Percentiles rank a stretch among this genome's conserved stretches.
Conservation (phyloP, 2,113 vertebrate genomes). For the Nicator chloris region DNA sequence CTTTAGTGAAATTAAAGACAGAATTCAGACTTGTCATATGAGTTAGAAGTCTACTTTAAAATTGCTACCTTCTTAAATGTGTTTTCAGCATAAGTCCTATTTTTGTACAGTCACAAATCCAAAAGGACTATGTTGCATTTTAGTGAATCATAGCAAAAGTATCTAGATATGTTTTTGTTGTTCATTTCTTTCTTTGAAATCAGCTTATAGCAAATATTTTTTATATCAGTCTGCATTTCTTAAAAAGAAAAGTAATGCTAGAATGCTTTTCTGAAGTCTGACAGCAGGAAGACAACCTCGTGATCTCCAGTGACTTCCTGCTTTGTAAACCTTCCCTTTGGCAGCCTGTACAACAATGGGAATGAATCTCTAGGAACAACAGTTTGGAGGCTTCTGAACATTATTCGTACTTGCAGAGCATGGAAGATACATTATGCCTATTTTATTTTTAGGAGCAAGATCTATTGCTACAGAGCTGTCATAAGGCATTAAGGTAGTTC, state of each 20-base stretch:
- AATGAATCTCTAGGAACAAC: conserved; percentile 36
- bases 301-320: background rate
- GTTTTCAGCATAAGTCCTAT: background rate
- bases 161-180: background rate
- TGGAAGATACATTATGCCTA: conserved; percentile 52
- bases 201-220: background rate
- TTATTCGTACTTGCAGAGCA: conserved; percentile 37
- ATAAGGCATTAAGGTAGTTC: conserved; percentile 37
- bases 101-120: background rate
- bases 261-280: background rate
- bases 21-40: background rate
- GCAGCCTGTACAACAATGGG: background rate
- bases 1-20: background rate
- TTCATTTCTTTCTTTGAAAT: conserved; percentile 4
- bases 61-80: background rate
- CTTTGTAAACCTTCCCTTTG: background rate
- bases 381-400: conserved; percentile 23
- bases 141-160: conserved; percentile 11
- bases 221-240: background rate
- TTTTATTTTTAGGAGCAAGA: conserved; percentile 64
- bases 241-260: background rate
- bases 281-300: background rate
- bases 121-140: background rate
- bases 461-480: conserved; percentile 38
- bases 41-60: background rate